A percentile compares a stretch with the other conserved stretches of the same genome.
Evolutionary conservation across 2,113 vertebrate species (phyloP).

Genomic region (Isichthys henryi): DNA sequence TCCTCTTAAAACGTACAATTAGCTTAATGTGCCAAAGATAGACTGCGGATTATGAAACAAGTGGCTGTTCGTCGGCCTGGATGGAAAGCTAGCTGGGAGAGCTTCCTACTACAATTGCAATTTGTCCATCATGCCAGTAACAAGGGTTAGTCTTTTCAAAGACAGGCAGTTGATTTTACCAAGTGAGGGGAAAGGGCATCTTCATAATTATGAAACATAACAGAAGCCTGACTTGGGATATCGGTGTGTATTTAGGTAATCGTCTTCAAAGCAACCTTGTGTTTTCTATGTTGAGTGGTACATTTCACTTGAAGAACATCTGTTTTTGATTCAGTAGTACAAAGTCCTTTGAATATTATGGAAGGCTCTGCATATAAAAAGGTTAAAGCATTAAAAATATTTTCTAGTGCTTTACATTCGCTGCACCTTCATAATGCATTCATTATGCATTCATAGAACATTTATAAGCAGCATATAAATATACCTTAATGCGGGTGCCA

Average conservation of each 20-base stretch:
- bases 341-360: no score
- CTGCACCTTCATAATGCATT: no score
- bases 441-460: no score
- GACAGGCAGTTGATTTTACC: not conserved
- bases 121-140: not conserved
- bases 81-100: not conserved
- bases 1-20: constrained; percentile 23
- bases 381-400: no score
- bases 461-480: no score
- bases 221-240: not conserved
- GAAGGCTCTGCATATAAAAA: no score
- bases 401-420: no score
- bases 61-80: not conserved
- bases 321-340: no score
- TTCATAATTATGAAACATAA: not conserved
- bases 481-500: no score
- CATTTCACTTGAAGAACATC: not conserved
- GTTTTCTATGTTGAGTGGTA: not conserved
- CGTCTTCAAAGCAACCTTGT: not conserved
- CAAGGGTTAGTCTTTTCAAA: not conserved
- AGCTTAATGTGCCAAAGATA: constrained; percentile 16
- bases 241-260: not conserved
- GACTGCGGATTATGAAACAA: constrained; percentile 6
- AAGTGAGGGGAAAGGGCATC: not conserved
- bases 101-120: not conserved